Conservation (phyloP, 2,113 vertebrate genomes). For the Myotis yumanensis region DNA sequence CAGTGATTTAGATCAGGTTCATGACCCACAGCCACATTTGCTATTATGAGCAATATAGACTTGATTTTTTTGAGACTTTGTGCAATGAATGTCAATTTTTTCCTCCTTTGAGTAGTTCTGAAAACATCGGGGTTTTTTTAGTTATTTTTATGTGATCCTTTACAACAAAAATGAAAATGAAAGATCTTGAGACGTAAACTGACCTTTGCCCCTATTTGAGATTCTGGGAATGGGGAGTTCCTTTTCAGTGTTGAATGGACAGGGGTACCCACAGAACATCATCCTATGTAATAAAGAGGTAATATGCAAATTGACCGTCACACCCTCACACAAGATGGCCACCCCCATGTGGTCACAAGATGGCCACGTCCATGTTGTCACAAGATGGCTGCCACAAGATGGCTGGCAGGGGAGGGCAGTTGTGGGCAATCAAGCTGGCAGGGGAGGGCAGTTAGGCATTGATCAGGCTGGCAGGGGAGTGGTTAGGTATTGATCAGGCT, state of each 20-base stretch:
- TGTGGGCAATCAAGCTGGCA: too few relatives aligned
- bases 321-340: too few relatives aligned
- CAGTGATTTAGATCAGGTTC: slow-evolving; percentile 65
- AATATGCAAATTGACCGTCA: too few relatives aligned
- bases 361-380: too few relatives aligned
- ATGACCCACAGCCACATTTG: slow-evolving; percentile 57
- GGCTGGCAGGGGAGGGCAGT: too few relatives aligned
- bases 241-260: neutral
- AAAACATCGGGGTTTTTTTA: slow-evolving; percentile 24
- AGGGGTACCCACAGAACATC: neutral
- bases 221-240: neutral
- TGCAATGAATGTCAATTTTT: slow-evolving; percentile 59
- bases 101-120: slow-evolving; percentile 44
- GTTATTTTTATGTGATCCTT: slow-evolving; percentile 60
- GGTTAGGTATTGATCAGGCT: too few relatives aligned
- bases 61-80: slow-evolving; percentile 48
- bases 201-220: neutral
- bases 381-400: too few relatives aligned
- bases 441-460: too few relatives aligned
- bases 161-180: slow-evolving; percentile 70
- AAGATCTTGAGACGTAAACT: slow-evolving; percentile 55
- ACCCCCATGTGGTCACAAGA: too few relatives aligned
- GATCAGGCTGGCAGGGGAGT: too few relatives aligned
- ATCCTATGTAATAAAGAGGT: too few relatives aligned
- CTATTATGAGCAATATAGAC: slow-evolving; percentile 50